phyloP scores from a whole-genome alignment of 2,113 vertebrate species.

The Pituophis catenifer region DNA sequence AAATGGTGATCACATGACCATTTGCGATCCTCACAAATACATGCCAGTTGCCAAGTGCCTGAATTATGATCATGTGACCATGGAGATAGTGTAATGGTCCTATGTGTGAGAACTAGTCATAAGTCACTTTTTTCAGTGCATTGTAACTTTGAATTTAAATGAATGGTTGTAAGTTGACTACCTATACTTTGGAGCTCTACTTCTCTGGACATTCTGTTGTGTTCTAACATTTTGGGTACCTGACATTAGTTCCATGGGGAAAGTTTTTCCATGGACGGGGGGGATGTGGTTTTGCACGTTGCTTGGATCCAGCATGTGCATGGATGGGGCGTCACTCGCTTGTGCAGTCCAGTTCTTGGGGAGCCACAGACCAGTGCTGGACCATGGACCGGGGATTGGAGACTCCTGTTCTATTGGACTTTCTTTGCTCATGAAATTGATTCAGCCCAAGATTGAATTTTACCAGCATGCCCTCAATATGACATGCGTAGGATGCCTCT shows the following conservation, averaged over 20 bases:
- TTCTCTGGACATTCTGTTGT: background rate
- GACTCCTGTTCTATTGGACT: background rate
- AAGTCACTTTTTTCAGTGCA: background rate
- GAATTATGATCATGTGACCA: background rate
- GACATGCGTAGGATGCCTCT: conserved; percentile 39
- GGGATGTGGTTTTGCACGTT: background rate
- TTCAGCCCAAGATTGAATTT: background rate
- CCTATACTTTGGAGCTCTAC: background rate
- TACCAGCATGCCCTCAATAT: background rate
- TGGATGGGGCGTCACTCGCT: background rate
- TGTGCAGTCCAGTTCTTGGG: background rate
- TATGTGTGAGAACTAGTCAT: background rate
- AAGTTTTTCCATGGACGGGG: background rate
- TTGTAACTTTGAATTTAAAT: background rate
- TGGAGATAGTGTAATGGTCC: background rate
- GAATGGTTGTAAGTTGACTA: background rate
- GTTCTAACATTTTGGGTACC: background rate
- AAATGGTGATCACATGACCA: background rate
- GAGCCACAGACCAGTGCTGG: background rate
- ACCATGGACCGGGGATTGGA: background rate
- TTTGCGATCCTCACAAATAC: background rate
- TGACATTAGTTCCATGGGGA: background rate
- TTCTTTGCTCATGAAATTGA: background rate
- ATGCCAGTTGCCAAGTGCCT: background rate
- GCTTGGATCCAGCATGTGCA: background rate